Conservation (phyloP, 2,888 invertebrate species). For the Heliconius ethilla region DNA sequence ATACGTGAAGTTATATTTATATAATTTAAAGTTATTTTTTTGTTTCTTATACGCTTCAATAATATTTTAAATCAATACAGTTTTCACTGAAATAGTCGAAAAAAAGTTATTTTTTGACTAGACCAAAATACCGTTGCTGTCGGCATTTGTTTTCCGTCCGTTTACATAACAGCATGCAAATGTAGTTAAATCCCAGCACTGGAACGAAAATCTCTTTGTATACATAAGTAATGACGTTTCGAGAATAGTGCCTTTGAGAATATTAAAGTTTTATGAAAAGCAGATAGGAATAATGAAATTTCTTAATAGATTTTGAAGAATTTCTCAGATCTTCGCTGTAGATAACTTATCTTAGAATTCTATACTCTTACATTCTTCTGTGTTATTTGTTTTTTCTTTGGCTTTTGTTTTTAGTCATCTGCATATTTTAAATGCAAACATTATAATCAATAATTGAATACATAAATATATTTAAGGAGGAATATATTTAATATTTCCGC, state of each 20-base stretch:
- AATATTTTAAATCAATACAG: not conserved
- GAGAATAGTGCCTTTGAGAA: constrained; percentile 28
- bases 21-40: not conserved
- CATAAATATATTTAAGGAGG: not conserved
- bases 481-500: too few species aligned
- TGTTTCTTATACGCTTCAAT: not conserved
- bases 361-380: constrained; percentile 15
- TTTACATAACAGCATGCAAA: constrained; percentile 3
- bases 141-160: not conserved
- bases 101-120: too few species aligned
- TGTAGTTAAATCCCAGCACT: constrained; percentile 21
- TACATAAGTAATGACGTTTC: constrained; percentile 35
- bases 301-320: constrained; percentile 33
- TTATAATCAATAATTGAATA: not conserved
- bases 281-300: constrained; percentile 38
- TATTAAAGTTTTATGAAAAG: constrained; percentile 36
- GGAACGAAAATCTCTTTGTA: constrained; percentile 34
- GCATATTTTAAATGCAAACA: not conserved
- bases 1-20: too few species aligned
- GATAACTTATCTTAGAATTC: constrained; percentile 31
- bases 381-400: constrained; percentile 24
- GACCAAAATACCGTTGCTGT: not conserved
- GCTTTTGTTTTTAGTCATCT: constrained; percentile 15
- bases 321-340: constrained; percentile 26
- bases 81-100: not conserved